These are phyloP conservation scores for Anthoptus insignis DNA, from an alignment of 2,888 invertebrate species.

Conservation along the genomic window DNA sequence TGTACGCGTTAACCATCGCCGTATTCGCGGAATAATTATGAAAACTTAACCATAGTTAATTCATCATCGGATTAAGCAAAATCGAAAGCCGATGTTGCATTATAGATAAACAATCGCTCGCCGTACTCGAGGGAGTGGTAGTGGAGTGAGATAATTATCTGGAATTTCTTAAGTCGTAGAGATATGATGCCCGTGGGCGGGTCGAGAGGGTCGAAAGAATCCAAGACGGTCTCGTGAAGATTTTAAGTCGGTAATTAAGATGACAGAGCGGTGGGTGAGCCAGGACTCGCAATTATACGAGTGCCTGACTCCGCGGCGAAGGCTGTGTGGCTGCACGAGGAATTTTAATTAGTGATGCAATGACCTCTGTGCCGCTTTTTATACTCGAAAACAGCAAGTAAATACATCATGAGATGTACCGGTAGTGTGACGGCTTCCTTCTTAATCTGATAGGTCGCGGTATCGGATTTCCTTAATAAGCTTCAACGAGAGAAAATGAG, in stretches of 20 bases:
- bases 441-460: slow-evolving; percentile 17
- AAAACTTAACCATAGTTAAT: slow-evolving; percentile 19
- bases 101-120: slow-evolving; percentile 28
- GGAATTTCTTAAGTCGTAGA: slow-evolving; percentile 9
- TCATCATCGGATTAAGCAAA: slow-evolving; percentile 15
- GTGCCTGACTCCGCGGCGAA: slow-evolving; percentile 50
- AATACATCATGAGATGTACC: slow-evolving; percentile 14
- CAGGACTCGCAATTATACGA: slow-evolving; percentile 28
- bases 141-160: slow-evolving; percentile 28
- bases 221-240: slow-evolving; percentile 25
- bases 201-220: slow-evolving; percentile 20
- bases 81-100: slow-evolving; percentile 20
- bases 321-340: slow-evolving; percentile 57
- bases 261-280: slow-evolving; percentile 24
- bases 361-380: slow-evolving; percentile 59
- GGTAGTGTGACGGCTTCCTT: slow-evolving; percentile 24
- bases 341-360: slow-evolving; percentile 77
- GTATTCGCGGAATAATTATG: slow-evolving; percentile 25
- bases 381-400: slow-evolving; percentile 20
- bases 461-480: slow-evolving; percentile 26
- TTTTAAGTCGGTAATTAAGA: slow-evolving; percentile 19
- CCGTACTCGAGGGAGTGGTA: slow-evolving; percentile 18
- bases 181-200: slow-evolving; percentile 13
- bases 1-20: slow-evolving; percentile 10
- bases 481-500: slow-evolving; percentile 21